Conservation (phyloP, 2,888 invertebrate species). For the Linnaemya vulpina region DNA sequence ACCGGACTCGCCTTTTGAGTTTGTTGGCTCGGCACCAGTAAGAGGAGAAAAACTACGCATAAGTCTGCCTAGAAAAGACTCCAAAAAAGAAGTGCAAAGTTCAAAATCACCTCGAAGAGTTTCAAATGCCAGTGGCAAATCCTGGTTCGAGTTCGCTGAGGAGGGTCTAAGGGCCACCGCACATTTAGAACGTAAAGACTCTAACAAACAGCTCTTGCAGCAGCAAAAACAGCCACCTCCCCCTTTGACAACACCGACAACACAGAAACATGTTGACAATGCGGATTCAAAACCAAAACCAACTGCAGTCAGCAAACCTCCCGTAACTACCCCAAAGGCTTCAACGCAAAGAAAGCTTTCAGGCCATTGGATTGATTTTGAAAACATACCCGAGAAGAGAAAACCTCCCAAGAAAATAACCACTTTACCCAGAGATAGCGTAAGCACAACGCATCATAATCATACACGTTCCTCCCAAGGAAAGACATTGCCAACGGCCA, state of each 20-base stretch:
- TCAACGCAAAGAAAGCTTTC: constrained; percentile 81
- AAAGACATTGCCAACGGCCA: constrained; percentile 60
- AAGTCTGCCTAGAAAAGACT: constrained; percentile 86
- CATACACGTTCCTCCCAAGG: constrained; percentile 67
- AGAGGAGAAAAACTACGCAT: constrained; percentile 88
- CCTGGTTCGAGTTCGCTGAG: constrained; percentile 87
- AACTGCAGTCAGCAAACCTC: constrained; percentile 73
- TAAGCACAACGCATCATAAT: constrained; percentile 38
- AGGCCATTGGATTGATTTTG: constrained; percentile 92
- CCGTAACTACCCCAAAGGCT: constrained; percentile 74
- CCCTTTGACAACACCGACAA: constrained; percentile 44
- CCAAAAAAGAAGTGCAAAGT: constrained; percentile 81
- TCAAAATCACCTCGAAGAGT: constrained; percentile 84
- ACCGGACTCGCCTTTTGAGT: constrained; percentile 75
- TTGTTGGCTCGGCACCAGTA: constrained; percentile 72
- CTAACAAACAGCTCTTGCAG: constrained; percentile 78
- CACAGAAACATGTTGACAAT: constrained; percentile 76
- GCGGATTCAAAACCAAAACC: constrained; percentile 76
- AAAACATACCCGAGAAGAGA: constrained; percentile 92
- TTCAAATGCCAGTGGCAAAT: constrained; percentile 83
- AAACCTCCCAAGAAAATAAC: constrained; percentile 93
- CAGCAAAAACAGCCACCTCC: constrained; percentile 55
- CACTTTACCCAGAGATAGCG: constrained; percentile 86
- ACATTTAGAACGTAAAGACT: constrained; percentile 79
- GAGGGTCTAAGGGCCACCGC: constrained; percentile 84